These are phyloP conservation scores for Danio rerio DNA, from an alignment of 2,113 vertebrate species.

Conservation along the genomic window GRCz12tu NC_133181.1:53374001-53374500, in stretches of 20 bases:
- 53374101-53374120: neutral
- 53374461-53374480: no score
- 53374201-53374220: constrained; percentile 94
- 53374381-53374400: no score
- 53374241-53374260: constrained; percentile 85
- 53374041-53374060: constrained; percentile 98
- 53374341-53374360: no score
- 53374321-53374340: no score
- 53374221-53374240: constrained; percentile 92
- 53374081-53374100: constrained; percentile 44
- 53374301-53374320: no score
- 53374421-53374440: no score
- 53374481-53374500: no score
- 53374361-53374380: no score
- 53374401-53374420: no score
- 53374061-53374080: constrained; percentile 89
- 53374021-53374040: constrained; percentile 93
- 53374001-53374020: constrained; percentile 89
- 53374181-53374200: constrained; percentile 99
- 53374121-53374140: neutral
- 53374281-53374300: neutral
- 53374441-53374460: no score
- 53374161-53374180: constrained; percentile 58
- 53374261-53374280: neutral
- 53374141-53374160: no score